Base-by-base conservation (phyloP, 2,797 vertebrate species). In the Craterocephalus amniculus region DNA sequence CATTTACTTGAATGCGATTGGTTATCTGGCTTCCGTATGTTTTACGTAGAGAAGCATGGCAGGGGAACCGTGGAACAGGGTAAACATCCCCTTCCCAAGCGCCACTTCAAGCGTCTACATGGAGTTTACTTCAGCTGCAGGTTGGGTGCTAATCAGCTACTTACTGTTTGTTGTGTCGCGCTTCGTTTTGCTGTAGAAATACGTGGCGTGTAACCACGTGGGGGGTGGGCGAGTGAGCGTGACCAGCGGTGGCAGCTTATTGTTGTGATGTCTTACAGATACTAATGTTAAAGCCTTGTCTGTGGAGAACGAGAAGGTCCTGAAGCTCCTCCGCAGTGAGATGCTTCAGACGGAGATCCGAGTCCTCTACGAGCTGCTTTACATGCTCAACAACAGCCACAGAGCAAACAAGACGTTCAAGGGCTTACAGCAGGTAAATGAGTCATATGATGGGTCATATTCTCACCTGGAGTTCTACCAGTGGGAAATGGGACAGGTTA, bases 371-470 rank as follows among this genome's bases (percentile, higher is more conserved):
- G 89, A 95, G 2, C 27, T 98, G 61, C 89, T 98, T 4, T 94
- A 96, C 70, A 76, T 76, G 14, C 90, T 94, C 20, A 94, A 94
- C 70, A 93, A 95, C 89, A 90, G 91, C 76, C 81, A 91, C 71
- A 88, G 93, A 38, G 92, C 72, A 40, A 96, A 96, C 89, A 96
- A 93, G 81, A 88, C 96, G 0, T 95, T 94, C 78, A 89, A 94
- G 61, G 93, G 88, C 0, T 72, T 98, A 51, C 94, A 94, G 87
- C 96, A 97, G 97, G 97, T 98, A 66, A 32, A 32, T n/a, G n/a
- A 36, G 35, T 52, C 11, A 18, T 20, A 40, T 29, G 13, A n/a
- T n/a, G n/a, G n/a, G n/a, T n/a, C n/a, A n/a, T n/a, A n/a, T n/a
- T n/a, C n/a, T n/a, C n/a, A n/a, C n/a, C 10, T 34, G 7, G 26